Evolutionary conservation across 2,888 invertebrate genomes (phyloP).

Genomic region (Napeogenes inachia): DNA sequence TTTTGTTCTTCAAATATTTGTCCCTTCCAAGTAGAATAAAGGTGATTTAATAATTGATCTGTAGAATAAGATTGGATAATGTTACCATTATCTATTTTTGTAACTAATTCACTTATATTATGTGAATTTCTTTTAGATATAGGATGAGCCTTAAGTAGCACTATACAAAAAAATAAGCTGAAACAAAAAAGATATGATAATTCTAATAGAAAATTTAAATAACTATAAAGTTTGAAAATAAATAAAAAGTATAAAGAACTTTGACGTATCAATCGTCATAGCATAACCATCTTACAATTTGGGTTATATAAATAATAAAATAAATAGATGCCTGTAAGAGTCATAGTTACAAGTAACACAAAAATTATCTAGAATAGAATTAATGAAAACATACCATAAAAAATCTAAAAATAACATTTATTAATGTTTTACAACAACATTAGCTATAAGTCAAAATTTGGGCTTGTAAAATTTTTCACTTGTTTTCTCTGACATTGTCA

Average conservation of each 20-base stretch:
- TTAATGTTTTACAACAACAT: conserved; percentile 37
- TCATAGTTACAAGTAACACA: neutral
- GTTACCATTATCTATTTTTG: neutral
- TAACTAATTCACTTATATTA: conserved; percentile 23
- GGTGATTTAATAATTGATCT: neutral
- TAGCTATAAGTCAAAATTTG: conserved; percentile 23
- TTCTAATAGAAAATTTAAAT: neutral
- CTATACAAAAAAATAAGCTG: conserved; percentile 67
- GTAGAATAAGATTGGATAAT: neutral
- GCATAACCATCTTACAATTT: neutral
- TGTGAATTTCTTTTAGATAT: conserved; percentile 57
- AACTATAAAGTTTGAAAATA: neutral
- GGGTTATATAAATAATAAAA: neutral
- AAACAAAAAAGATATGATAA: conserved; percentile 18
- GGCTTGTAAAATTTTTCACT: conserved; percentile 16
- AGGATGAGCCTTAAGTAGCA: conserved; percentile 52
- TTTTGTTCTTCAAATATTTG: too few species aligned
- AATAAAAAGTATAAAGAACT: neutral
- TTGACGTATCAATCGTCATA: neutral
- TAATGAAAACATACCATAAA: conserved; percentile 48
- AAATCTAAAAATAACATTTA: conserved; percentile 69
- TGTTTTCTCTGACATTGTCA: conserved; percentile 21
- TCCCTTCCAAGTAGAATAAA: too few species aligned
- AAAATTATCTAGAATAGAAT: neutral
- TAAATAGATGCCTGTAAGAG: too few species aligned